These are phyloP conservation scores for Drosophila nr. fundita DNA, from an alignment of 2,888 invertebrate species.

Conservation along the genomic window DNA sequence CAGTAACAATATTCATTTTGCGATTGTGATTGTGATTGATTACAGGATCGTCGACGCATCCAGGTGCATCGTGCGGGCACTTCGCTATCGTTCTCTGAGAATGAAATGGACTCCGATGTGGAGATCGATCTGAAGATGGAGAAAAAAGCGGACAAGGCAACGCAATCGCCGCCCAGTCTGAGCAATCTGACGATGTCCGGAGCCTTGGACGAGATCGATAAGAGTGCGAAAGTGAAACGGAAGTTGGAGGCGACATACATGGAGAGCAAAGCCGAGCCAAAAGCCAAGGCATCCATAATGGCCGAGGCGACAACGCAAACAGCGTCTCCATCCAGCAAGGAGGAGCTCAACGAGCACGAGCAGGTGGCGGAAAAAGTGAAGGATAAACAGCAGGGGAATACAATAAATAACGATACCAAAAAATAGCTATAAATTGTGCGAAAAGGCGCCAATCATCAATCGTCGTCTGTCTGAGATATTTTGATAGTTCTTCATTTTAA, in stretches of 20 bases:
- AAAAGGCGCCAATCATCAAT: conserved; percentile 15
- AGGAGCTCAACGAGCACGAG: not conserved
- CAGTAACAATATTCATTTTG: not conserved
- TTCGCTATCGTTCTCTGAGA: conserved; percentile 92
- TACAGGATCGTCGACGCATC: conserved; percentile 85
- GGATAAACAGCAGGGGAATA: conserved; percentile 6
- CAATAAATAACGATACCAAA: conserved; percentile 63
- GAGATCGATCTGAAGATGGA: conserved; percentile 82
- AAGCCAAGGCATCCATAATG: not conserved
- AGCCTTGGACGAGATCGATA: conserved; percentile 2
- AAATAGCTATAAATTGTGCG: conserved; percentile 57
- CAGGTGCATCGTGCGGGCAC: conserved; percentile 89
- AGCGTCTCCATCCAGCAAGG: conserved; percentile 4
- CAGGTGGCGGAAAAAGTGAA: not conserved
- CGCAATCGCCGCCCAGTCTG: conserved; percentile 57
- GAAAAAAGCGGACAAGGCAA: conserved; percentile 65
- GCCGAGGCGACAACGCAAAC: conserved; percentile 42
- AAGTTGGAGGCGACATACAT: conserved; percentile 6
- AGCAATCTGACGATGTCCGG: conserved; percentile 11
- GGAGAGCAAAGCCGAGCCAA: not conserved
- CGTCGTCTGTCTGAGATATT: conserved; percentile 43
- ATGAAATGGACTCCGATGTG: conserved; percentile 91
- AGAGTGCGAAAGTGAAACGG: not conserved
- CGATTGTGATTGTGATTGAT: not conserved
- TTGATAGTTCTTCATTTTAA: conserved; percentile 25